A percentile compares a stretch with the other conserved stretches of the same genome.
Conservation (phyloP, 2,888 invertebrate genomes). For the Cephus pygmeus region DNA sequence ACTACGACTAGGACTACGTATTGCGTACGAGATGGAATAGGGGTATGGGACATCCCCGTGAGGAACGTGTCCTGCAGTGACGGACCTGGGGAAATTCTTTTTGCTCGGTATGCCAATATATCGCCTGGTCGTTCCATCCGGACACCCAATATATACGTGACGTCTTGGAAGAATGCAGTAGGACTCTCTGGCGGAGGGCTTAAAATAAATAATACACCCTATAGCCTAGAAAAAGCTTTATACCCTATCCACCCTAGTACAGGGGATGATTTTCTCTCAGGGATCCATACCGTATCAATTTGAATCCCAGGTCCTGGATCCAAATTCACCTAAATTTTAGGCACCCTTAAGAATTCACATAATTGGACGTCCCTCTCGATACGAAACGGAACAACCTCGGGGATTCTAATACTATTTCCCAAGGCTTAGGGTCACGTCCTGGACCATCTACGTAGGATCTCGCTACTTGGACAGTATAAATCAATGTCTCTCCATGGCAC, state of each 20-base stretch:
- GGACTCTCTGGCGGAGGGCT: constrained; percentile 28
- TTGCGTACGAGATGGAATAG: not conserved
- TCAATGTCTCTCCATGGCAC: constrained; percentile 50
- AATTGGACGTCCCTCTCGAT: not conserved
- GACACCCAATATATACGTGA: constrained; percentile 55
- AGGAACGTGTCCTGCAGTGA: constrained; percentile 26
- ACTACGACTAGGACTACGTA: not conserved
- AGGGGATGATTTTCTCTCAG: constrained; percentile 9
- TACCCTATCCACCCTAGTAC: constrained; percentile 11
- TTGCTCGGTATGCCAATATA: constrained; percentile 65
- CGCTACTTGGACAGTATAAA: constrained; percentile 45
- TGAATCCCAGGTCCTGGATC: not conserved
- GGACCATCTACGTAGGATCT: constrained; percentile 17
- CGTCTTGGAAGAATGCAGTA: constrained; percentile 59
- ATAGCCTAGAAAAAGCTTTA: constrained; percentile 13
- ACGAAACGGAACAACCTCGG: not conserved
- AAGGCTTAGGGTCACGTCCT: not conserved
- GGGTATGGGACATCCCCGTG: constrained; percentile 13
- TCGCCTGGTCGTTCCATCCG: constrained; percentile 44
- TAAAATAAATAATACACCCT: constrained; percentile 57
- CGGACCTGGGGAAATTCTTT: constrained; percentile 59
- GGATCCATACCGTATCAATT: not conserved
- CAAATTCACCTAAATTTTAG: not conserved
- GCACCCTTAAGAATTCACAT: not conserved
- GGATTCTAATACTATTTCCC: not conserved